Evolutionary conservation across 2,888 invertebrate genomes (phyloP).

Genomic region (Phasia obesa): DNA sequence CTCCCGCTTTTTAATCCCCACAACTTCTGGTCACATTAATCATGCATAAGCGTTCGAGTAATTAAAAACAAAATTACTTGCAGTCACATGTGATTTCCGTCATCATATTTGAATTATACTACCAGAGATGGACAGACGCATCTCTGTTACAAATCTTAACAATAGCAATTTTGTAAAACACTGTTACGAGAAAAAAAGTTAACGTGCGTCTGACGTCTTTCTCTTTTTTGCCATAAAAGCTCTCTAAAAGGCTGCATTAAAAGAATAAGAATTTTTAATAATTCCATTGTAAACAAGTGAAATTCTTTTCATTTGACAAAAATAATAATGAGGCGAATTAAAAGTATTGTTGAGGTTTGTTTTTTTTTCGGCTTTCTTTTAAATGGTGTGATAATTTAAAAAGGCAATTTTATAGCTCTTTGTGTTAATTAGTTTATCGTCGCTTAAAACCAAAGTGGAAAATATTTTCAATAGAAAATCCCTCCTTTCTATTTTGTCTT

Average conservation of each 20-base stretch:
- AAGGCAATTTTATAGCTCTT: slow-evolving; percentile 11
- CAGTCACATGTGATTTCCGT: too few relatives aligned
- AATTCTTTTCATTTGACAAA: not conserved
- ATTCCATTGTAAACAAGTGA: not conserved
- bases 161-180: not conserved
- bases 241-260: not conserved
- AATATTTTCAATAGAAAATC: too few relatives aligned
- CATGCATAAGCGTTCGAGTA: too few relatives aligned
- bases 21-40: too few relatives aligned
- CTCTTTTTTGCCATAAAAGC: not conserved
- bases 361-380: too few relatives aligned
- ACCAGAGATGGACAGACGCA: too few relatives aligned
- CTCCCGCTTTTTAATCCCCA: too few relatives aligned
- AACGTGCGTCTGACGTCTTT: too few relatives aligned
- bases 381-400: slow-evolving; percentile 54
- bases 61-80: too few relatives aligned
- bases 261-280: not conserved
- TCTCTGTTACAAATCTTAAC: not conserved
- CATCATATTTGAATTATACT: too few relatives aligned
- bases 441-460: too few relatives aligned
- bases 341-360: slow-evolving; percentile 19
- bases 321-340: slow-evolving; percentile 6
- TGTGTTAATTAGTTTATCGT: too few relatives aligned
- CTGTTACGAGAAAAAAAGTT: not conserved
- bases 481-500: not conserved